Base-by-base conservation (phyloP, 2,888 invertebrate genomes). In the Abscondita cerata region DNA sequence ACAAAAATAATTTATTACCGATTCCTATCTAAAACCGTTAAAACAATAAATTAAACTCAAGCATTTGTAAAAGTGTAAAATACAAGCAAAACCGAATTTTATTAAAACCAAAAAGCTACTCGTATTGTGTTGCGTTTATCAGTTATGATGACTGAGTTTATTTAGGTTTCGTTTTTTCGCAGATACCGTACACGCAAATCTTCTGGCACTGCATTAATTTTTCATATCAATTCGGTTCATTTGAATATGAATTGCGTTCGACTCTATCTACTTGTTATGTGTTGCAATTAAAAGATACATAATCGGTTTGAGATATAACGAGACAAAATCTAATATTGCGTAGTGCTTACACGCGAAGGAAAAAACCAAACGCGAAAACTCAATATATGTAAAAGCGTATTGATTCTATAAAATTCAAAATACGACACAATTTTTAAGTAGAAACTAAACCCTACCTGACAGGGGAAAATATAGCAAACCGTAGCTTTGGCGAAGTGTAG, bases 401-500 rank as follows among this genome's bases (percentile, higher is more conserved):
- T 18, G 59, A 52, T 59, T 59, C 34, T 53, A 38, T 41, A n/a
- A 54, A 54, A 59, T 57, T 52, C 33, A 33, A 59, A 53, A 53
- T 48, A 36, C 51, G 51, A 46, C n/a, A 18, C 20, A 40, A 31
- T 44, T 12, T 54, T 54, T 33, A 52, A 59, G 54, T 33, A 15
- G 18, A 59, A 59, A 59, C 40, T 19, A 53, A 60, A 52, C 54
- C 52, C 51, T 60, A 64, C 62, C 59, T 66, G 65, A 67, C 65
- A 57, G 55, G 62, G n/a, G 40, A 56, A 59, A 59, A 56, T 59
- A 44, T 52, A 52, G 38, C 48, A 48, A 56, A 56, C 54, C 59
- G 44, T 59, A 52, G 68, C 67, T 52, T 38, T 54, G 47, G 53
- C 38, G 53, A 66, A 68, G 68, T 70, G 70, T 67, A 73, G 72